Base-by-base conservation (phyloP, 2,888 invertebrate species). In the Polymixis flavicincta region DNA sequence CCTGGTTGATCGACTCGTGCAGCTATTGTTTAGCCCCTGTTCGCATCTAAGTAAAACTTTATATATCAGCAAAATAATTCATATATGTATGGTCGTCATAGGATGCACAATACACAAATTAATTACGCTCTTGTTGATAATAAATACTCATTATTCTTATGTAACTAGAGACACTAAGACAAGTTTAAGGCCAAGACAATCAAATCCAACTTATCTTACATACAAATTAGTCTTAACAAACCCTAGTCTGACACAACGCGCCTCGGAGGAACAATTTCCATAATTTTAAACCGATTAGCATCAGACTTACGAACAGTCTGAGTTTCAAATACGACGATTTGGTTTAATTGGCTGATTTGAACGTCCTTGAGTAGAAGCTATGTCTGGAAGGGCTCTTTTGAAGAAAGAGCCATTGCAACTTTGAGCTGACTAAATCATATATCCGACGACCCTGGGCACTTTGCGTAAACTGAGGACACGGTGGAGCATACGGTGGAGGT, bases 241-340 rank as follows among this genome's bases (percentile, higher is more conserved):
- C 54, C 32, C 17, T 17, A 54, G n/a, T 2, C 19, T 37, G 19
- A 2, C n/a, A n/a, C 28, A 59, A 48, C 14, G 48, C 13, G 80
- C 13, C 42, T 70, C 60, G 9, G 17, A 65, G 57, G 76, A 70
- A 45, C 67, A 64, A 84, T 78, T 71, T 73, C 37, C 72, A 77
- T 81, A 84, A 76, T 73, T 76, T 61, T 45, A 61, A 61, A 69
- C 64, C 54, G 63, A 78, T 76, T 60, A 75, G 42, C 59, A 63
- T 66, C 59, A 71, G 57, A 70, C 59, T 71, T 71, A n/a, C 32
- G 25, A 71, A 61, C 32, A 57, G 32, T 55, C 19, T 19, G 45
- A 67, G 65, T 77, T 84, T 61, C 17, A 32, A 64, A 61, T 61
- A 59, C 22, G 14, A 32, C 42, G 48, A 60, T 75, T 82, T 68